phyloP scores from a whole-genome alignment of 2,888 invertebrate genomes.

The Rugalucina vietnamica region DNA sequence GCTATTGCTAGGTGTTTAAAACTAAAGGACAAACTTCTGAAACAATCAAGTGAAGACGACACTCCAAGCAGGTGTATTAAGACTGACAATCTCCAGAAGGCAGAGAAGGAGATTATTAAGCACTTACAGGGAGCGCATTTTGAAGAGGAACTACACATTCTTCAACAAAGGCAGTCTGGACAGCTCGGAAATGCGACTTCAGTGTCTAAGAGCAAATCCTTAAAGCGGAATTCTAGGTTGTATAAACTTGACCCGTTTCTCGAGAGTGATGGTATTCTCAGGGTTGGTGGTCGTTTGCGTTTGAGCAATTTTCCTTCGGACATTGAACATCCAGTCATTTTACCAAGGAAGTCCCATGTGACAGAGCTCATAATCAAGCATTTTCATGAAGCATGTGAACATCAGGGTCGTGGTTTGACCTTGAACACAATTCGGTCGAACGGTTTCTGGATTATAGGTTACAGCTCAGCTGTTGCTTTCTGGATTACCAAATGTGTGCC shows the following conservation, averaged over 20 bases:
- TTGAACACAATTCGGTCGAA: constrained; percentile 49
- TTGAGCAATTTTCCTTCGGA: background rate
- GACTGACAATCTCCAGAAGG: background rate
- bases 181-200: background rate
- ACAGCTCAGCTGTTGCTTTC: constrained; percentile 58
- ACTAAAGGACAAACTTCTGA: constrained; percentile 2
- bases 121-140: background rate
- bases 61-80: background rate
- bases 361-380: constrained; percentile 43
- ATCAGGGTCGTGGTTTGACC: constrained; percentile 58
- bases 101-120: background rate
- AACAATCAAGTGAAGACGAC: background rate
- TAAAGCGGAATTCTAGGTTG: background rate
- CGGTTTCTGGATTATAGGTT: constrained; percentile 75
- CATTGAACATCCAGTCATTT: constrained; percentile 46
- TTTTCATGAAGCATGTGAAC: constrained; percentile 41
- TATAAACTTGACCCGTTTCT: constrained; percentile 49
- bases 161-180: background rate
- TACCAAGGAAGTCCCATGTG: constrained; percentile 45
- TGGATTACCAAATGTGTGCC: constrained; percentile 68
- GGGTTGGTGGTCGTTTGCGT: constrained; percentile 53
- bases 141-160: background rate
- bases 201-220: background rate
- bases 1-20: constrained; percentile 14
- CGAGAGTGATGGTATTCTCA: constrained; percentile 49